Conservation (phyloP, 2,113 vertebrate genomes). For the Mohoua ochrocephala region DNA sequence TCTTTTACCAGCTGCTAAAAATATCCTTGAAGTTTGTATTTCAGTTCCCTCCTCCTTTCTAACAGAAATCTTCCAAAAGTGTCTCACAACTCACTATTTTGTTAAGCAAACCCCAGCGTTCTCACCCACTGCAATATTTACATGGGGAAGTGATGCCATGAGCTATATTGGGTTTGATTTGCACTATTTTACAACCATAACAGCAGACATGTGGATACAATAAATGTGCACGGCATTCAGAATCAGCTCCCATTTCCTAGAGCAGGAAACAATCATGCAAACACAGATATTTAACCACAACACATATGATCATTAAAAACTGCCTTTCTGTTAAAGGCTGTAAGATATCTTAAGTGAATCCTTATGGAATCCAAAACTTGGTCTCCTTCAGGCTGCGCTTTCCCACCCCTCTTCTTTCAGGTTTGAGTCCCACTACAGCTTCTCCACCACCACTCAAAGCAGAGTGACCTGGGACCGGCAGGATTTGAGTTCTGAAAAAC, state of each 20-base stretch:
- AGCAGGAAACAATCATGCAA: neutral
- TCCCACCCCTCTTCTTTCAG: neutral
- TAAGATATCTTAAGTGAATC: neutral
- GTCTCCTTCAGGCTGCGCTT: neutral
- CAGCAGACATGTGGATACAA: neutral
- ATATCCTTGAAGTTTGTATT: neutral
- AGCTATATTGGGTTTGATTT: neutral
- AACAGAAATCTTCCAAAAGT: neutral
- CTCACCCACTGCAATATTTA: neutral
- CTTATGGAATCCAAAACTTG: rapidly evolving
- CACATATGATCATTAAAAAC: neutral
- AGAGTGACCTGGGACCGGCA: neutral
- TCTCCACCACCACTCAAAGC: neutral
- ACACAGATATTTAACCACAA: neutral
- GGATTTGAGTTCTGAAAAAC: neutral
- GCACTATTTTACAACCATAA: neutral
- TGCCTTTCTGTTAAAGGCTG: neutral
- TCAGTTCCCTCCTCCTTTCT: neutral
- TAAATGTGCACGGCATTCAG: neutral
- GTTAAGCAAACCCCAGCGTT: neutral
- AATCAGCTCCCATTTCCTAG: neutral
- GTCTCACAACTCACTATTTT: neutral
- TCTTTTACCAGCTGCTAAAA: conserved; percentile 10
- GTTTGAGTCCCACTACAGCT: neutral
- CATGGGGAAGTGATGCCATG: neutral